phyloP scores from a whole-genome alignment of 1,140 invertebrate genomes.

The Drosophila triauraria region DNA sequence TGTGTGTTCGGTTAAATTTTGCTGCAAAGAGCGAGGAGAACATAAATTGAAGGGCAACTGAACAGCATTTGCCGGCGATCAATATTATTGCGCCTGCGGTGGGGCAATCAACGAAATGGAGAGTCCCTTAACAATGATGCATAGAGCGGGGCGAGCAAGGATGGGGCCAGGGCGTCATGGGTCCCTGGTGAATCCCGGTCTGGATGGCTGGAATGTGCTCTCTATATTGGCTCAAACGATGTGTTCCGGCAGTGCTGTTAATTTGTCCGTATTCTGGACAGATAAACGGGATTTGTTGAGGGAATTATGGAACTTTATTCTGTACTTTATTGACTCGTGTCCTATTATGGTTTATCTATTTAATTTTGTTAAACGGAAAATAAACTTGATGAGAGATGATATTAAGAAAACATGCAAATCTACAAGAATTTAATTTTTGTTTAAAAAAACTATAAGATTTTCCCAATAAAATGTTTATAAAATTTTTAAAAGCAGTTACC shows the following conservation, averaged over 20 bases:
- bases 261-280: slow-evolving; percentile 7
- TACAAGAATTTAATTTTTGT: too few species aligned
- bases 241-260: slow-evolving; percentile 10
- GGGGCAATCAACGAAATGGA: slow-evolving; percentile 57
- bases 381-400: too few species aligned
- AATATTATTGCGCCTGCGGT: slow-evolving; percentile 59
- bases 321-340: too few species aligned
- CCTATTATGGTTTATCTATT: too few species aligned
- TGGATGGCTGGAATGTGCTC: slow-evolving; percentile 13
- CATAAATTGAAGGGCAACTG: slow-evolving; percentile 50
- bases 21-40: slow-evolving; percentile 19
- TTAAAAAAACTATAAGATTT: too few species aligned
- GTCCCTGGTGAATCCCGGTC: slow-evolving; percentile 20
- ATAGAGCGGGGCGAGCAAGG: slow-evolving; percentile 2
- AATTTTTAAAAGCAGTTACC: too few species aligned
- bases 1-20: slow-evolving; percentile 36
- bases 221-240: slow-evolving; percentile 9
- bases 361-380: too few species aligned
- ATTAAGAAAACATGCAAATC: too few species aligned
- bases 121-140: slow-evolving; percentile 32
- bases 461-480: neutral
- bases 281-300: neutral
- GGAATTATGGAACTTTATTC: neutral
- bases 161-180: slow-evolving; percentile 16
- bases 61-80: slow-evolving; percentile 49